Conservation (phyloP, 2,113 vertebrate genomes). For the Hylia prasina region DNA sequence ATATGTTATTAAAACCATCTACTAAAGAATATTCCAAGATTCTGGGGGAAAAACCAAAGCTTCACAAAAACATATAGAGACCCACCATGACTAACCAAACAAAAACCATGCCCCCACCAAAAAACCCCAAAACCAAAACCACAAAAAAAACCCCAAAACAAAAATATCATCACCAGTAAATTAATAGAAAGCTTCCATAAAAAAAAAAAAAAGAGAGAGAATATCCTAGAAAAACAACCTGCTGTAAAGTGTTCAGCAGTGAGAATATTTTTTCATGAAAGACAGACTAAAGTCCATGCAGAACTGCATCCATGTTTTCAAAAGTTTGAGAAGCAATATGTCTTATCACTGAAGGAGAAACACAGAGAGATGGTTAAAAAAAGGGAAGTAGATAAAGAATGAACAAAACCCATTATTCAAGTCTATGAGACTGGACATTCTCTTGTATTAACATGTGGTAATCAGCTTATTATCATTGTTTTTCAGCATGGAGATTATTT, state of each 20-base stretch:
- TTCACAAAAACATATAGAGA: not conserved
- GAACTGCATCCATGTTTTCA: not conserved
- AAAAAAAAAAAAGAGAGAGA: not conserved
- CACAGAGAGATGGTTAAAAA: not conserved
- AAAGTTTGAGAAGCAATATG: not conserved
- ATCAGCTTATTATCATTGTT: not conserved
- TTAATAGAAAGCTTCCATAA: not conserved
- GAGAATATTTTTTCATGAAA: not conserved
- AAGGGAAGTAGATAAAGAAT: not conserved
- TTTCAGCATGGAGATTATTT: not conserved
- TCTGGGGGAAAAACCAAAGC: not conserved
- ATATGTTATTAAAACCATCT: not conserved
- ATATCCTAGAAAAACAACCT: not conserved
- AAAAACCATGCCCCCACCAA: accelerated
- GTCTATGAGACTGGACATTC: not conserved
- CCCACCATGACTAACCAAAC: not conserved
- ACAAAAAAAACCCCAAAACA: not conserved
- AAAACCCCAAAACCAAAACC: not conserved
- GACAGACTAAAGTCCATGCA: not conserved
- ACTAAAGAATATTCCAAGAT: not conserved
- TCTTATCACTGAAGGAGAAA: not conserved
- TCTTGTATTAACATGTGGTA: not conserved
- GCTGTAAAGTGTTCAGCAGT: not conserved
- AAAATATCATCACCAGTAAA: accelerated
- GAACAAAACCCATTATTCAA: not conserved